Conservation (phyloP, 2,113 vertebrate species). For the Siniperca knerii region DNA sequence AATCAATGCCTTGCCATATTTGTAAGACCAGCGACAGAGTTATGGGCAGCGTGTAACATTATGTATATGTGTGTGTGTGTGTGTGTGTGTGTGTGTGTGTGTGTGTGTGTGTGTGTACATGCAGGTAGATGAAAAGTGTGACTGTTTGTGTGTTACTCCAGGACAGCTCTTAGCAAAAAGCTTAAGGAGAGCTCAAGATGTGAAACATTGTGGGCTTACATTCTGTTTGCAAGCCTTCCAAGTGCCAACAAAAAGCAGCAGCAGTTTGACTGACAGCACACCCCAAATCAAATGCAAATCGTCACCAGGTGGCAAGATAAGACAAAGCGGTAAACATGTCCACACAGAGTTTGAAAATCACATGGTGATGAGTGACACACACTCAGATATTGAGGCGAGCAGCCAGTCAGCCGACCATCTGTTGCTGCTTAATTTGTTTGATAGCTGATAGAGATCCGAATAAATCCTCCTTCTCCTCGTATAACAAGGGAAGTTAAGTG, state of each 20-base stretch:
- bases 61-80: slow-evolving; percentile 31
- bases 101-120: slow-evolving; percentile 8
- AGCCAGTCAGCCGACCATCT: slow-evolving; percentile 26
- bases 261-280: slow-evolving; percentile 49
- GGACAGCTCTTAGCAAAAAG: slow-evolving; percentile 25
- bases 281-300: slow-evolving; percentile 36
- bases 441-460: slow-evolving; percentile 49
- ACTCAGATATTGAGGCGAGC: background rate
- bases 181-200: slow-evolving; percentile 31
- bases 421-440: slow-evolving; percentile 46
- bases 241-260: slow-evolving; percentile 34
- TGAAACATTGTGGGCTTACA: slow-evolving; percentile 26
- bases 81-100: background rate
- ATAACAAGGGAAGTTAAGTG: slow-evolving; percentile 21
- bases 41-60: slow-evolving; percentile 48
- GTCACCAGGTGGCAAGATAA: slow-evolving; percentile 21
- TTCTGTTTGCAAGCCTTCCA: slow-evolving; percentile 36
- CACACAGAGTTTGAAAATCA: slow-evolving; percentile 26
- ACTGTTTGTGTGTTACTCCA: slow-evolving; percentile 14
- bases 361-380: slow-evolving; percentile 17
- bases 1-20: slow-evolving; percentile 52
- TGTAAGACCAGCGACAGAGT: slow-evolving; percentile 53
- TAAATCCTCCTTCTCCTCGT: slow-evolving; percentile 35
- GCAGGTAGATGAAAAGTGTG: slow-evolving; percentile 7
- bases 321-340: slow-evolving; percentile 45